These are phyloP conservation scores for Ginglymostoma cirratum DNA, from an alignment of 2,113 vertebrate species.

Conservation along the genomic window DNA sequence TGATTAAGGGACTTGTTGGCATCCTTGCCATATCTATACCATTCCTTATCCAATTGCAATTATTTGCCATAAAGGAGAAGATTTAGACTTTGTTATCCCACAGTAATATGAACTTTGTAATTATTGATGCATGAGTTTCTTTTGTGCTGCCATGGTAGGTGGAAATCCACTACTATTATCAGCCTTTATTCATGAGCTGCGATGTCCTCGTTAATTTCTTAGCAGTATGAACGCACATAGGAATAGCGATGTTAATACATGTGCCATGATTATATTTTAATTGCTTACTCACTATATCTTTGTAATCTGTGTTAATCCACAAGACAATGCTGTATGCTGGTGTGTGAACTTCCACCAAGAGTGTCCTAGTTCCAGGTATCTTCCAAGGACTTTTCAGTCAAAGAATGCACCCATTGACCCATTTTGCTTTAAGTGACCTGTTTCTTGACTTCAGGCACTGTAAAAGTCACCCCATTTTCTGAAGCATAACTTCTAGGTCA, in stretches of 20 bases:
- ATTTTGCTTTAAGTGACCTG: not conserved
- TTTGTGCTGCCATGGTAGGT: not conserved
- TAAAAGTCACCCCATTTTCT: not conserved
- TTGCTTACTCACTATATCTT: slow-evolving; percentile 14
- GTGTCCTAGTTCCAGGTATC: not conserved
- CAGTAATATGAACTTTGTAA: not conserved
- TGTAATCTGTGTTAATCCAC: not conserved
- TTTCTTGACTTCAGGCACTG: not conserved
- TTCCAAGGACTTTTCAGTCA: not conserved
- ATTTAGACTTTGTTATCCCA: not conserved
- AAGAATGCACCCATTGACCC: not conserved
- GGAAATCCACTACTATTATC: not conserved
- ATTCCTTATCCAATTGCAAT: not conserved
- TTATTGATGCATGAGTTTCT: not conserved
- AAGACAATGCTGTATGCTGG: not conserved
- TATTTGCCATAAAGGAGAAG: not conserved
- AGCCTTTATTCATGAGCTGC: not conserved
- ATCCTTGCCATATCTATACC: not conserved
- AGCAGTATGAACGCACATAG: not conserved
- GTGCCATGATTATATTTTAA: not conserved
- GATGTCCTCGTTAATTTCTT: not conserved
- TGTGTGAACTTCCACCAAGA: not conserved
- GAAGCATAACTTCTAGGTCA: not conserved
- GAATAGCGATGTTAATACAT: not conserved
- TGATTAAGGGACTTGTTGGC: not conserved